Evolutionary conservation across 2,113 vertebrate species (phyloP), one percentile per base, ranked within the genome.

Genomic region (Pampusana beccarii): DNA sequence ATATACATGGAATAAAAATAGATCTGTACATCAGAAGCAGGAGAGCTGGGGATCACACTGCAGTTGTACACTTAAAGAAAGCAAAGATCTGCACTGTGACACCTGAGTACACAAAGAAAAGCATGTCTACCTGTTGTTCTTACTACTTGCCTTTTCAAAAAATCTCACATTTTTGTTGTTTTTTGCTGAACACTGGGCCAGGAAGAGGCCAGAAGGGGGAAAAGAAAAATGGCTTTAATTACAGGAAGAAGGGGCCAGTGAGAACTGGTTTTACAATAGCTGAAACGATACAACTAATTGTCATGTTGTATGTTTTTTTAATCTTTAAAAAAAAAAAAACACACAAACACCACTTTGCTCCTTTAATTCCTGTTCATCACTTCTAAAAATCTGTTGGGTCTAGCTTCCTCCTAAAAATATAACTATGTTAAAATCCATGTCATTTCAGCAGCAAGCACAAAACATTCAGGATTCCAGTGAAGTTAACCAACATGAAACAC

Each of bases 181-280:
- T 93, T 42, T 75, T 81, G 16, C 84, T 92, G 84, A 94, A 82
- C 46, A 33, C 8, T 14, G 50, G 85, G 79, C 87, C 94, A 94
- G 94, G 87, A 96, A 95, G 94, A 90, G 92, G 93, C 95, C 94
- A 92, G 90, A 80, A 91, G 25, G 38, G 71, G 74, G 79, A 70
- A 90, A 80, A 87, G 82, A 90, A 96, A 96, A 97, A 95, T 69
- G n/a, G 23, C 90, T 94, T 95, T 95, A 96, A 94, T 95, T 93
- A 96, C 93, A 94, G 95, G 96, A 97, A 96, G 92, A 94, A 70
- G 71, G 60, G 71, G 18, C 71, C 88, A 96, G 62, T 82, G 80
- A 92, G 87, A 91, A 92, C 71, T 80, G 36, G 16, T 83, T 90
- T 86, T 95, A 94, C 85, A 88, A 90, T 36, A 93, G 85, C 67